These are phyloP conservation scores for Zaprionus capensis DNA, from an alignment of 1,140 invertebrate species.

Conservation along the genomic window DNA sequence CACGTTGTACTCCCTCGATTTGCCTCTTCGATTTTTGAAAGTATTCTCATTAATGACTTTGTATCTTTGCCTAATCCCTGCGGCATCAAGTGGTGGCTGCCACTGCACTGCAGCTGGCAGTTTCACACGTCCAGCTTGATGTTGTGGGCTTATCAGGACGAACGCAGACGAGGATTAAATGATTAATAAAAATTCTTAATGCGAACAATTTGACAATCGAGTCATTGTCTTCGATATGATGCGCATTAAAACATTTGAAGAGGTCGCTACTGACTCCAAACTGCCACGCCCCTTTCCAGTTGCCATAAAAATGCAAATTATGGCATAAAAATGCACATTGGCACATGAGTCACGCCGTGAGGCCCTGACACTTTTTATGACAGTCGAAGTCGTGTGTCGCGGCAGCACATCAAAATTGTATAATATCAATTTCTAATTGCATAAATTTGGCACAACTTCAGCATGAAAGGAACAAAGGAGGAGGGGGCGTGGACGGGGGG, in stretches of 20 bases:
- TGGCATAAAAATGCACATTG: conserved; percentile 74
- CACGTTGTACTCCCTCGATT: conserved; percentile 17
- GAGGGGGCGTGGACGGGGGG: not conserved
- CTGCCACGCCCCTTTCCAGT: not conserved
- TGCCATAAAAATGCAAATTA: conserved; percentile 70
- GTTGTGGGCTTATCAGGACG: conserved; percentile 55
- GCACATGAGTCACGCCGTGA: conserved; percentile 38
- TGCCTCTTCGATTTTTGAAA: conserved; percentile 56
- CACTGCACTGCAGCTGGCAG: conserved; percentile 44
- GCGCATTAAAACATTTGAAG: conserved; percentile 43
- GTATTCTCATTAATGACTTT: conserved; percentile 62
- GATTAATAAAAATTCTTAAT: conserved; percentile 77
- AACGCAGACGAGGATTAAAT: conserved; percentile 57
- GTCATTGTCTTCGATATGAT: conserved; percentile 45
- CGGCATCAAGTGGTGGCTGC: not conserved
- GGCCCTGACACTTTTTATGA: conserved; percentile 50
- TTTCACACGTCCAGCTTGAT: conserved; percentile 59
- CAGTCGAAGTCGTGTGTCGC: conserved; percentile 55
- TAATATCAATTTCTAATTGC: conserved; percentile 84
- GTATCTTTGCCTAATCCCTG: conserved; percentile 56
- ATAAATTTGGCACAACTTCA: conserved; percentile 66
- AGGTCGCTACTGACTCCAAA: conserved; percentile 47
- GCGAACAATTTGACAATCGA: conserved; percentile 36
- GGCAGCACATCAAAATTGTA: conserved; percentile 73
- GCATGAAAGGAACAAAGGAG: not conserved